phyloP scores from a whole-genome alignment of 2,113 vertebrate genomes.

The Fregata magnificens region DNA sequence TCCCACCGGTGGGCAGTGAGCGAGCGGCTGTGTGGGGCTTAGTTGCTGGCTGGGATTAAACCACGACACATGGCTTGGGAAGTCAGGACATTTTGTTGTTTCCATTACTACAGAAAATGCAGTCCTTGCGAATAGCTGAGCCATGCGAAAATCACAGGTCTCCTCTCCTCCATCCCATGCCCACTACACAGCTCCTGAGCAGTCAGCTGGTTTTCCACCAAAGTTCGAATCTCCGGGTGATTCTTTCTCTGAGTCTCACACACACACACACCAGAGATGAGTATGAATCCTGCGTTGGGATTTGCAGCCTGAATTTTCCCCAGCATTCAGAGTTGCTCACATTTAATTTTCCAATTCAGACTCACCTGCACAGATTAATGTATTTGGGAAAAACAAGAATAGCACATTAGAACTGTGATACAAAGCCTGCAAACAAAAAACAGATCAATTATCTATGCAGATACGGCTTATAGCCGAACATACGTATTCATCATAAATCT shows the following conservation, averaged over 20 bases:
- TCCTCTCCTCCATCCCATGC: background rate
- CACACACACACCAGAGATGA: background rate
- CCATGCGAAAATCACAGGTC: background rate
- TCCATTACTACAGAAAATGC: background rate
- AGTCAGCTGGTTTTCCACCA: background rate
- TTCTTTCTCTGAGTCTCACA: background rate
- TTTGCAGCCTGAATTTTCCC: background rate
- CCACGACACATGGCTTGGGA: background rate
- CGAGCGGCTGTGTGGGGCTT: too few species aligned
- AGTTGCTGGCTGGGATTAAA: too few species aligned
- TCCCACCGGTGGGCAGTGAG: too few species aligned
- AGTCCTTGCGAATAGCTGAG: background rate
- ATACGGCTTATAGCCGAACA: background rate
- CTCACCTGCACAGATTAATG: background rate
- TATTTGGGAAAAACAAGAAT: background rate
- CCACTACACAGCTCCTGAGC: background rate
- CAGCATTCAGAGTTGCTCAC: background rate
- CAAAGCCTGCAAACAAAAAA: background rate
- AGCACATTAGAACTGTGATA: background rate
- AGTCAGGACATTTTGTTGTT: background rate
- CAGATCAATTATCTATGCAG: background rate
- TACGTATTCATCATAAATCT: background rate
- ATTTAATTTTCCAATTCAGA: background rate
- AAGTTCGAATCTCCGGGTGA: background rate
- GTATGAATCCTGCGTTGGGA: background rate